Percentiles rank a stretch among this genome's conserved stretches.
phyloP scores from a whole-genome alignment of 2,797 vertebrate species.

The Crax fasciolata region DNA sequence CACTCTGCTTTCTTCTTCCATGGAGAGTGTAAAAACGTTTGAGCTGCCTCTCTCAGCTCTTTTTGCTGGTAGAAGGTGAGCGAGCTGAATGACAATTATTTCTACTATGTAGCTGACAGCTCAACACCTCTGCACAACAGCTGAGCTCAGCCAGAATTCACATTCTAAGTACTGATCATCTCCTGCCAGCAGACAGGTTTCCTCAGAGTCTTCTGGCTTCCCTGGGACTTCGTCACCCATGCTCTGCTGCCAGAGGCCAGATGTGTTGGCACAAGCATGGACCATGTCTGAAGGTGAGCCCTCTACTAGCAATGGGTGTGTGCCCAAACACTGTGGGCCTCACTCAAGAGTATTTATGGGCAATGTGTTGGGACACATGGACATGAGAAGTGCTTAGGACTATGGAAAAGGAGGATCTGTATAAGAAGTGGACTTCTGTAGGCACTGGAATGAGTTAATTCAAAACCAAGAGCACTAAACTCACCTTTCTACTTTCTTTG shows the following conservation, averaged over 20 bases:
- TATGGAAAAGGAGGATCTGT: background rate
- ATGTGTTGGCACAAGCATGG: background rate
- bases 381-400: background rate
- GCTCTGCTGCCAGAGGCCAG: background rate
- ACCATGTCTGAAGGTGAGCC: background rate
- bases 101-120: constrained; percentile 61
- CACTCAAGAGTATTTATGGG: background rate
- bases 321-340: background rate
- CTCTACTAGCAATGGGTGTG: background rate
- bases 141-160: constrained; percentile 74
- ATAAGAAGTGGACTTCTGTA: background rate
- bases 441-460: background rate
- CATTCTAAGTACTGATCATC: constrained; percentile 50
- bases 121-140: constrained; percentile 71
- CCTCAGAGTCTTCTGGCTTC: constrained; percentile 20
- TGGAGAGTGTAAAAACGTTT: constrained; percentile 5
- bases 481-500: no score
- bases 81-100: constrained; percentile 77
- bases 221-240: background rate
- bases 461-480: background rate
- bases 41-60: constrained; percentile 70
- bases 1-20: background rate
- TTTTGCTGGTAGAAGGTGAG: constrained; percentile 45
- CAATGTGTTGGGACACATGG: background rate
- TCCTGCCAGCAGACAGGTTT: constrained; percentile 48